Conservation (phyloP, 2,113 vertebrate genomes). For the Bostrychus sinensis region DNA sequence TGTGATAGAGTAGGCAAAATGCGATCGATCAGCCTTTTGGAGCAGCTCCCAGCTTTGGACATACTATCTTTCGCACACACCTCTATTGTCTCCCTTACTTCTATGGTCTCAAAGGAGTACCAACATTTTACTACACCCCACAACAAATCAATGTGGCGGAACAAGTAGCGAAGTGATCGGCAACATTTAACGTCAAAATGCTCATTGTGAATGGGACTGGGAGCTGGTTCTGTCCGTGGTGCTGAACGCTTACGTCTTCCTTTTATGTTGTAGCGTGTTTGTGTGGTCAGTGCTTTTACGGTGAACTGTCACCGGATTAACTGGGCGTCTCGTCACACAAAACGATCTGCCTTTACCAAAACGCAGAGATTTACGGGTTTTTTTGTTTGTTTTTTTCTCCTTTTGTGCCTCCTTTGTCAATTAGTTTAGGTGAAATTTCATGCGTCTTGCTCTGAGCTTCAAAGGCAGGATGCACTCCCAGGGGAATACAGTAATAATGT, state of each 20-base stretch:
- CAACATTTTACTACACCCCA: conserved; percentile 48
- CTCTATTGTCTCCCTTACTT: not conserved
- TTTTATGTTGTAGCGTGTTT: conserved; percentile 1
- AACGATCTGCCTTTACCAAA: conserved; percentile 46
- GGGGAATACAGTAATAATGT: conserved; percentile 18
- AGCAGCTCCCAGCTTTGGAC: conserved; percentile 60
- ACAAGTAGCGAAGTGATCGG: conserved; percentile 15
- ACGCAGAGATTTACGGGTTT: no score
- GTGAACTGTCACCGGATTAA: conserved; percentile 56
- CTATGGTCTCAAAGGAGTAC: conserved; percentile 17
- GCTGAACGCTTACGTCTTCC: conserved; percentile 57
- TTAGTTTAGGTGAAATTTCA: not conserved
- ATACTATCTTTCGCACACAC: conserved; percentile 30
- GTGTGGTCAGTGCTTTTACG: conserved; percentile 23
- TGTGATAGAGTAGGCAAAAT: conserved; percentile 38
- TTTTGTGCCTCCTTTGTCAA: conserved; percentile 24
- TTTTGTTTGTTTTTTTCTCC: no score
- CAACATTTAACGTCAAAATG: not conserved
- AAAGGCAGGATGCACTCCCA: not conserved
- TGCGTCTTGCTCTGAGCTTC: not conserved
- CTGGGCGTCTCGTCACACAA: conserved; percentile 39
- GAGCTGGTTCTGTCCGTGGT: conserved; percentile 76
- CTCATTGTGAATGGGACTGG: conserved; percentile 33
- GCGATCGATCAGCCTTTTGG: conserved; percentile 66
- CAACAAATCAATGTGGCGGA: conserved; percentile 59